These are phyloP conservation scores for Diorhabda sublineata DNA, from an alignment of 1,140 invertebrate genomes.

Conservation along the genomic window DNA sequence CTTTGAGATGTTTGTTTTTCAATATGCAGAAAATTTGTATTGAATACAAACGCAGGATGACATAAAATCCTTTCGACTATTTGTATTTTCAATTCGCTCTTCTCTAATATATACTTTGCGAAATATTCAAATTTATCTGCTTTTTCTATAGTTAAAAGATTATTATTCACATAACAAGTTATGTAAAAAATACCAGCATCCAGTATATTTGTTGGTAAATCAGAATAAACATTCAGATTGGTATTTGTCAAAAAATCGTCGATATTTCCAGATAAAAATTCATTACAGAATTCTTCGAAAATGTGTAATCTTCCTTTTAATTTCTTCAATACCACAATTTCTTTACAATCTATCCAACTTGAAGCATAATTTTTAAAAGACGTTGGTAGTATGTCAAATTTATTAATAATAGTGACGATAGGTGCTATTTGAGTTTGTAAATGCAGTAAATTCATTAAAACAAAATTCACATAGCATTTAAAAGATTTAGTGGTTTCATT, in stretches of 20 bases:
- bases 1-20: conserved; percentile 34
- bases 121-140: conserved; percentile 14
- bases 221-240: conserved; percentile 20
- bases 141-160: background rate
- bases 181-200: conserved; percentile 33
- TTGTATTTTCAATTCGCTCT: conserved; percentile 11
- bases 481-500: conserved; percentile 24
- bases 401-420: conserved; percentile 12
- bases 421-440: conserved; percentile 28
- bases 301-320: conserved; percentile 27
- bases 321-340: conserved; percentile 19
- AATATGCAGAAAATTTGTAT: conserved; percentile 52
- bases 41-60: conserved; percentile 47
- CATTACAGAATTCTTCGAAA: conserved; percentile 24
- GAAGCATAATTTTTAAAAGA: conserved; percentile 23
- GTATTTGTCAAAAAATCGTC: conserved; percentile 10
- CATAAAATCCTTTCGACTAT: conserved; percentile 24
- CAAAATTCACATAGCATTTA: conserved; percentile 34
- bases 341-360: conserved; percentile 17
- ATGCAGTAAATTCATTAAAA: conserved; percentile 38
- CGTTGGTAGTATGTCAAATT: conserved; percentile 17
- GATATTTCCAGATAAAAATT: conserved; percentile 21
- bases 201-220: conserved; percentile 32
- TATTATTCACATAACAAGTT: conserved; percentile 22
- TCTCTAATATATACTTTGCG: conserved; percentile 11